Conservation (phyloP, 1,140 invertebrate species). For the Elysia chlorotica region DNA sequence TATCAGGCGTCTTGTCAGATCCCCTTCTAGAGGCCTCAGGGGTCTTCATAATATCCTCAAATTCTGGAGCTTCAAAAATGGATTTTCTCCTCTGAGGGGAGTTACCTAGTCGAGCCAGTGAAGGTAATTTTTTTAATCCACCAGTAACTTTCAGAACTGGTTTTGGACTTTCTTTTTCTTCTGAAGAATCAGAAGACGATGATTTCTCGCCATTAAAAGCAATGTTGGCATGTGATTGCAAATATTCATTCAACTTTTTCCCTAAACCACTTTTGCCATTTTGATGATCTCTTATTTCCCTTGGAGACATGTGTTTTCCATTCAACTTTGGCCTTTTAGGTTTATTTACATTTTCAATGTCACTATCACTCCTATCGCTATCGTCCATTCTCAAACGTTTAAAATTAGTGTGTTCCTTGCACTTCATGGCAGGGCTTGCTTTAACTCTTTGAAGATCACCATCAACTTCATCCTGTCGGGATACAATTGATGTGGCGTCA, state of each 20-base stretch:
- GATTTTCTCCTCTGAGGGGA: constrained; percentile 16
- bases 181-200: background rate
- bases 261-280: background rate
- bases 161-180: background rate
- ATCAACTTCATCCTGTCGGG: background rate
- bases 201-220: background rate
- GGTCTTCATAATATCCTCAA: constrained; percentile 7
- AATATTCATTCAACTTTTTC: background rate
- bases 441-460: background rate
- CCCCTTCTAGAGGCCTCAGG: constrained; percentile 1
- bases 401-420: background rate
- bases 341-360: background rate
- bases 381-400: background rate
- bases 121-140: background rate
- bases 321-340: background rate
- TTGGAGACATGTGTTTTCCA: background rate
- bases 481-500: background rate
- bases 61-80: constrained; percentile 14
- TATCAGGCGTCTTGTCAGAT: constrained; percentile 21
- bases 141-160: background rate
- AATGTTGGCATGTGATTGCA: background rate
- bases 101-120: background rate
- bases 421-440: background rate
- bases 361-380: background rate
- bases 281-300: too few species aligned